Base-by-base conservation (phyloP, 1,140 invertebrate genomes). In the Drosophila nigrodunni region DNA sequence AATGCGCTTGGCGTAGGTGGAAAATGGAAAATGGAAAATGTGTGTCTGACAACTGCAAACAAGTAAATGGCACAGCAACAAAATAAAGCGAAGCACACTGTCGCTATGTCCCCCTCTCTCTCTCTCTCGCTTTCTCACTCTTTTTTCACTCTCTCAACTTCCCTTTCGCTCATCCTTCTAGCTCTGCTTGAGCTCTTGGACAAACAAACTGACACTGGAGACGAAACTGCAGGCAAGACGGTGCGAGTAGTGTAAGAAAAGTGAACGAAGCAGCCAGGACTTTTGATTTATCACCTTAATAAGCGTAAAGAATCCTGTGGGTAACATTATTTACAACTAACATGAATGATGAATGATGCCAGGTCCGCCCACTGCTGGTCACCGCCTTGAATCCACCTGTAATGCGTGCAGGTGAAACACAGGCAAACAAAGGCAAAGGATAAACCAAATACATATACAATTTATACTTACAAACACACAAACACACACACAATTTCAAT, bases 281-380 rank as follows among this genome's bases (percentile, higher is more conserved):
- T 82, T 83, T 88, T 88, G 83, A 88, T 88, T 88, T 88, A 88
- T 88, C 85, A 82, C 83, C 83, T 80, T 85, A 89, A 89, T 85
- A 83, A 89, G 81, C 83, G 65, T 62, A 77, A 88, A 67, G 71
- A 83, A 80, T 88, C 83, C 85, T 88, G 77, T 78, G 83, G 83
- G 83, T 78, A 88, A 85, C 83, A 89, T 88, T 88, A 89, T 83
- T 88, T 88, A 88, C 83, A 88, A 88, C 83, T 88, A 89, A 58
- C 73, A 52, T 55, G 73, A 79, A 88, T 88, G 85, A 89, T 88
- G 83, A 83, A 88, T 88, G 83, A 88, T 80, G 57, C 70, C 54
- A 39, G 35, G n/a, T n/a, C 21, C 21, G 21, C 15, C 8, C 57
- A 5, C 37, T 8, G 18, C 18, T 21, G 18, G 18, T 21, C 18